These are phyloP conservation scores for Adelosebastes latens DNA, from an alignment of 2,797 vertebrate genomes.

Conservation along the genomic window DNA sequence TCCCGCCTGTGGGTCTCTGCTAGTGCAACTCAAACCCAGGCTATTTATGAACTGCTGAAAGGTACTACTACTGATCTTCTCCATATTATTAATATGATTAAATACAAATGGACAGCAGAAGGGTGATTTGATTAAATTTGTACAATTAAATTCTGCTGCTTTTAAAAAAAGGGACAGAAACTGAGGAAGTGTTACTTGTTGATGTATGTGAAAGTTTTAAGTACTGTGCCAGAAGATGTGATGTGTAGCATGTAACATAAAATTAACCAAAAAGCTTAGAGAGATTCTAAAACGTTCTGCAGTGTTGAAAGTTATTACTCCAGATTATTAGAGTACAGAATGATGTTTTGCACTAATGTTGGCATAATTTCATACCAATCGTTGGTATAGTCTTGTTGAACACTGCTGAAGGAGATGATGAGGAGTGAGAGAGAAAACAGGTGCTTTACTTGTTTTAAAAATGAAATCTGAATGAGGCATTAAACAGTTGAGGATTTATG, in stretches of 20 bases:
- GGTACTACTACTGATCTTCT: conserved; percentile 35
- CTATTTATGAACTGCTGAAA: conserved; percentile 32
- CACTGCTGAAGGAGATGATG: neutral
- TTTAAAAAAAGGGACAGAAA: conserved; percentile 19
- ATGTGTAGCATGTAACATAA: conserved; percentile 15
- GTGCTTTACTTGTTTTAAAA: neutral
- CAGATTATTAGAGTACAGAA: neutral
- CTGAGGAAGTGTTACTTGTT: conserved; percentile 6
- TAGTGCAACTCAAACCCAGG: neutral
- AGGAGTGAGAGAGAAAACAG: neutral
- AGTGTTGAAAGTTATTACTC: conserved; percentile 17
- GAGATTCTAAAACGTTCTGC: conserved; percentile 2
- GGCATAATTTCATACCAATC: neutral
- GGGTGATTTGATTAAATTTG: neutral
- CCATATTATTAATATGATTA: conserved; percentile 1
- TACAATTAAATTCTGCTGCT: neutral
- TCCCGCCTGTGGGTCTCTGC: conserved; percentile 8
- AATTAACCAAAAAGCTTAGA: neutral
- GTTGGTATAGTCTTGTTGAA: conserved; percentile 2
- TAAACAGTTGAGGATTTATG: neutral
- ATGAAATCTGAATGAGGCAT: neutral
- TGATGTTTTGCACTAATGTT: conserved; percentile 62
- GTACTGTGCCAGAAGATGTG: neutral
- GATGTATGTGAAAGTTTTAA: neutral
- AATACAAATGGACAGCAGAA: neutral